Base-by-base conservation (phyloP, 2,888 invertebrate genomes). In the Zhengitettix transpicula region DNA sequence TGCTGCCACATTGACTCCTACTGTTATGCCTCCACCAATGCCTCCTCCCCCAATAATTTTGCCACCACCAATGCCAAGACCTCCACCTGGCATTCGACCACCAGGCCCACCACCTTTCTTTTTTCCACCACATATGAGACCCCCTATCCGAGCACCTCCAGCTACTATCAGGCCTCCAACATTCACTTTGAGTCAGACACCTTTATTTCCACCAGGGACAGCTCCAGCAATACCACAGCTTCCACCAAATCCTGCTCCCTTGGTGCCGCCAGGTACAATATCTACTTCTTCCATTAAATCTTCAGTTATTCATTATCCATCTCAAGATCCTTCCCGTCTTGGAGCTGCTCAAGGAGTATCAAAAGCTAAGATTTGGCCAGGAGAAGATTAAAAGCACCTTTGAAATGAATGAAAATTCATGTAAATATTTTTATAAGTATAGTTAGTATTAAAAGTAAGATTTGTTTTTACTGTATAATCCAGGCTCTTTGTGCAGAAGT, bases 251-350 rank as follows among this genome's bases (percentile, higher is more conserved):
- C 61, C 65, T 16, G 59, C 65, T 28, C 59, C 65, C 10, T 55
- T 65, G 52, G 63, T 65, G 11, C 67, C 68, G 8, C 65, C 67
- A 0, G 66, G 67, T 10, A 63, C 68, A n/a, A 52, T 64, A 9
- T 61, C 66, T 10, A 52, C 65, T n/a, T 71, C 75, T 1, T 73
- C 78, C 2, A 78, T 79, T 1, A 76, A 78, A n/a, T 78, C 81
- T 10, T 74, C 82, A 1, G 77, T 81, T 0, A 78, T 81, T 61
- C 95, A 97, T 74, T 99, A 99, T 78, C 97, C 98, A 7, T 95
- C 95, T 70, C 98, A 98, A 74, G 98, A 99, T 78, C 98, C 98
- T 0, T 85, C 88, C 51, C 79, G 95, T 41, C 82, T 96, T 74
- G 96, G 96, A 0, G 84, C 90, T 0, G 75, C 76, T 15, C 75